Evolutionary conservation across 2,113 vertebrate species (phyloP).

Genomic region (Cervus canadensis): DNA sequence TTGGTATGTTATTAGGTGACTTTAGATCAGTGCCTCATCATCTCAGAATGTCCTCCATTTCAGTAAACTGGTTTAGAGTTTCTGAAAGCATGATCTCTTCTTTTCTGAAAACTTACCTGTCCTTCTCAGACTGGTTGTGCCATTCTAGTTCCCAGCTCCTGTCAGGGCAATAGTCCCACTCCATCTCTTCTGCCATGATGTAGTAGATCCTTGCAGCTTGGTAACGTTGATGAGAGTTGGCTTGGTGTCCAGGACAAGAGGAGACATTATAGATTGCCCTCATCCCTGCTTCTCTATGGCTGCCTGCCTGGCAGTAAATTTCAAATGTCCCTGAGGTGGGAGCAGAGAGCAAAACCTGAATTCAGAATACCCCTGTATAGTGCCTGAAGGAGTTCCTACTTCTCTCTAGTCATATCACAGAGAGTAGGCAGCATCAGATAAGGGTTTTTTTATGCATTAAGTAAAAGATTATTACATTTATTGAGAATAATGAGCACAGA

Average conservation of each 20-base stretch:
- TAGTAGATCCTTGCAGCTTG: slow-evolving; percentile 72
- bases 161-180: slow-evolving; percentile 82
- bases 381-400: neutral
- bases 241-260: slow-evolving; percentile 52
- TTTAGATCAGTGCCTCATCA: neutral
- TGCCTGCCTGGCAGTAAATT: slow-evolving; percentile 81
- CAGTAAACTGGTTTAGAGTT: neutral
- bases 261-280: slow-evolving; percentile 76
- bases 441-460: neutral
- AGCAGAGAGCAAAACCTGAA: neutral
- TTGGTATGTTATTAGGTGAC: neutral
- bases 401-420: neutral
- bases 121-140: slow-evolving; percentile 70
- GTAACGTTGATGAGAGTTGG: neutral
- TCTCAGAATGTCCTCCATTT: neutral
- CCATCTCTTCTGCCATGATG: slow-evolving; percentile 78
- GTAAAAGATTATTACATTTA: slow-evolving; percentile 10
- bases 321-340: slow-evolving; percentile 79
- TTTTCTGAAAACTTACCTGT: slow-evolving; percentile 76
- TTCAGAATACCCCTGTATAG: neutral
- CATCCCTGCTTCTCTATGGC: slow-evolving; percentile 82
- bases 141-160: slow-evolving; percentile 80
- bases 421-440: neutral
- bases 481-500: neutral
- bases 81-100: neutral